Evolutionary conservation across 2,888 invertebrate genomes (phyloP).

Genomic region (Drosophila rubida): DNA sequence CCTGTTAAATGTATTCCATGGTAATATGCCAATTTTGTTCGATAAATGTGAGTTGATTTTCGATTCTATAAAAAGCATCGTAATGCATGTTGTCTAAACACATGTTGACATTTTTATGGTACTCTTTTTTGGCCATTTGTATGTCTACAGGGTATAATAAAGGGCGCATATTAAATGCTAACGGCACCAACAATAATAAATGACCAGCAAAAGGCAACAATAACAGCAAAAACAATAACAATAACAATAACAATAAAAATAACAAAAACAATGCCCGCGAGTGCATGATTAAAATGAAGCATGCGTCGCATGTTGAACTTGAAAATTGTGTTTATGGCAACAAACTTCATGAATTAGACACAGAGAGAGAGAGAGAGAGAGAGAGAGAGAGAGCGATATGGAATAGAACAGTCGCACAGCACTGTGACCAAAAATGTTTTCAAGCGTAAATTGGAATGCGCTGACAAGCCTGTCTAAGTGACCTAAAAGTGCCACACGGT

Average conservation of each 20-base stretch:
- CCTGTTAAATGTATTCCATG: too few species aligned
- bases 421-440: neutral
- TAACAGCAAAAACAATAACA: neutral
- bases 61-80: neutral
- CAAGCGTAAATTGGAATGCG: neutral
- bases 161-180: conserved; percentile 45
- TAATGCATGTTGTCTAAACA: neutral
- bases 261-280: conserved; percentile 31
- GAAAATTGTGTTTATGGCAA: conserved; percentile 47
- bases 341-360: neutral
- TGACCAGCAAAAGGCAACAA: conserved; percentile 12
- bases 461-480: neutral
- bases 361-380: neutral
- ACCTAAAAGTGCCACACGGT: too few species aligned
- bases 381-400: neutral
- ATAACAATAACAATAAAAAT: neutral
- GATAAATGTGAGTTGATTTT: neutral
- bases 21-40: neutral
- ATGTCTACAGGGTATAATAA: conserved; percentile 26
- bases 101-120: neutral
- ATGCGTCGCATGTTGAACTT: conserved; percentile 59
- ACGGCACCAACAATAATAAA: conserved; percentile 38
- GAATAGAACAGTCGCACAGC: neutral
- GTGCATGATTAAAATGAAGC: conserved; percentile 59
- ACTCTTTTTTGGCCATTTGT: neutral